Evolutionary conservation across 2,113 vertebrate species (phyloP), one percentile per base, ranked within the genome.

Genomic region (Rhinichthys klamathensis): DNA sequence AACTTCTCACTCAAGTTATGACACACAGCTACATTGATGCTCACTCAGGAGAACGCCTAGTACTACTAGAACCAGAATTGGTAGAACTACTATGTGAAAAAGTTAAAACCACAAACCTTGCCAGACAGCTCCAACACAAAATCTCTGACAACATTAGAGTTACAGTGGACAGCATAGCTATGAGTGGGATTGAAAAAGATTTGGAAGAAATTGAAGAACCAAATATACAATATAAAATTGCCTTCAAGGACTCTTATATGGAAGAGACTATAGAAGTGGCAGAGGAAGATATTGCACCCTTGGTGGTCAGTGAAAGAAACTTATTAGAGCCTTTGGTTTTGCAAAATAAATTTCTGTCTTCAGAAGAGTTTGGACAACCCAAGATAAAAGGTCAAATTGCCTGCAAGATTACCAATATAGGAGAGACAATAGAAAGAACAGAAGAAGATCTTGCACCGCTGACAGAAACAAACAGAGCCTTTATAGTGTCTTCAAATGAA

Each of bases 1-100:
- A 83, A 51, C 87, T 97, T 4, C 79, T 96, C 80, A 93, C 94
- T 91, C 94, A 97, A 67, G 46, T 99, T 86, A 96, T 97, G 96
- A 95, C 94, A 25, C 96, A 96, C 85, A 98, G 97, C 93, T 99
- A 96, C 84, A 91, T 97, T 87, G 95, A 97, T 75, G 91, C 94
- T 78, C 94, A 92, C 6, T 93, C 95, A 21, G 98, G 98, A 75
- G 95, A 96, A 83, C 94, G 94, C 23, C 79, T 99, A 88, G 95
- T 99, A 60, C 85, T 97, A 4, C 91, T 98, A 2, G 96, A 98
- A 80, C 92, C 91, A 7, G 94, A 96, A 79, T 87, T 96, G 18
- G 76, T 88, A 18, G 87, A 91, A 49, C 46, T 94, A 8, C 80
- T 92, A 60, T 89, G 85, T 89, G 88, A 85, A 27, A n/a, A 84